These are phyloP conservation scores for Sceliomorpha sp. DNA, from an alignment of 2,888 invertebrate genomes.

Conservation along the genomic window DNA sequence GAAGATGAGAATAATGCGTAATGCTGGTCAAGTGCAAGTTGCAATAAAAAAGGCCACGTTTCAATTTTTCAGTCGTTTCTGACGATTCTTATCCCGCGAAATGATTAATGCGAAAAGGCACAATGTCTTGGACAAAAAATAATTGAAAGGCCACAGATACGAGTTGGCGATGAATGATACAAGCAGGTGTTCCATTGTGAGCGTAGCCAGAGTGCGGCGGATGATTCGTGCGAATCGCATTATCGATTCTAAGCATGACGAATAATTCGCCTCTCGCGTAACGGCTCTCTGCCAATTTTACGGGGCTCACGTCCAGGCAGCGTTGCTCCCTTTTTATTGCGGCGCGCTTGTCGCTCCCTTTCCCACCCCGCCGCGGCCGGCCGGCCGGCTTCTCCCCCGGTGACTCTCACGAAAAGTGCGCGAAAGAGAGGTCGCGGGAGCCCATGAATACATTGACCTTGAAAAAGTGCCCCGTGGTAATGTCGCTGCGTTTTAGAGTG, in stretches of 20 bases:
- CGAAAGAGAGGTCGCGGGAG: constrained; percentile 64
- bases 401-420: constrained; percentile 44
- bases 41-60: too few relatives aligned
- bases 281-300: constrained; percentile 26
- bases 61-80: not conserved
- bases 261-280: constrained; percentile 11
- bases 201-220: not conserved
- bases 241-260: constrained; percentile 35
- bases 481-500: constrained; percentile 41
- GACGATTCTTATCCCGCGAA: too few relatives aligned
- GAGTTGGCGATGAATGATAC: constrained; percentile 1
- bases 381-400: too few relatives aligned
- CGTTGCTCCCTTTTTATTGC: constrained; percentile 17
- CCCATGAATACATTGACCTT: constrained; percentile 71
- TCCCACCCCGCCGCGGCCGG: too few relatives aligned
- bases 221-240: constrained; percentile 19
- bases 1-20: too few relatives aligned
- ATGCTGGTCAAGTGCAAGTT: too few relatives aligned
- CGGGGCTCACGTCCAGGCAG: constrained; percentile 13
- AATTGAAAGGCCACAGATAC: constrained; percentile 6
- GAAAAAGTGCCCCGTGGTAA: constrained; percentile 51
- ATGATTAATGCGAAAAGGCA: constrained; percentile 6
- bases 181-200: constrained; percentile 12
- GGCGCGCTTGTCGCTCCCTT: constrained; percentile 3
- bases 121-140: constrained; percentile 1